These are phyloP conservation scores for Hyperoodon ampullatus DNA, from an alignment of 2,113 vertebrate genomes.

Conservation along the genomic window DNA sequence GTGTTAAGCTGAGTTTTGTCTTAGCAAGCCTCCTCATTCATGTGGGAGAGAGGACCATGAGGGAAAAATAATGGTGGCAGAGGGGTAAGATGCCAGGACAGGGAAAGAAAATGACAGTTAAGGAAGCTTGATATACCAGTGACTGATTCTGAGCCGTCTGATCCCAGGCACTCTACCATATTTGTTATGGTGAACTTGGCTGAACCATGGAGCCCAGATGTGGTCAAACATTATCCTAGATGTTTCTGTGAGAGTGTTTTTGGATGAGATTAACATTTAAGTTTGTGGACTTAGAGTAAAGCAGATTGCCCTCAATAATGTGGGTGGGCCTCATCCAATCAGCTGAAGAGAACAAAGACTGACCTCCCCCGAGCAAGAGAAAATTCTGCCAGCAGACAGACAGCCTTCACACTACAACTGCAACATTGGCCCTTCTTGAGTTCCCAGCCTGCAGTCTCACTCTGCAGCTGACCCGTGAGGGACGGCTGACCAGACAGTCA, in stretches of 20 bases:
- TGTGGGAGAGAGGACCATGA: not conserved
- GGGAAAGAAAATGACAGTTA: not conserved
- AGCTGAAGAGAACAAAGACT: not conserved
- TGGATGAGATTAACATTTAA: not conserved
- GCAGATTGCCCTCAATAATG: not conserved
- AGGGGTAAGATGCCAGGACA: not conserved
- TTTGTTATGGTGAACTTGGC: too few species aligned
- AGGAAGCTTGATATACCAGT: too few species aligned
- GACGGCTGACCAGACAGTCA: fast-evolving
- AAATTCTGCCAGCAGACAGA: not conserved
- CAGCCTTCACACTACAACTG: not conserved
- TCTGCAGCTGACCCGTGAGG: not conserved
- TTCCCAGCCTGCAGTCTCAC: too few species aligned
- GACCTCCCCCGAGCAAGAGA: not conserved
- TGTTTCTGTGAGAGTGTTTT: not conserved
- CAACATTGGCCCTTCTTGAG: not conserved
- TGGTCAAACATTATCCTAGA: too few species aligned
- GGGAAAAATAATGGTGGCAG: not conserved
- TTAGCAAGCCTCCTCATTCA: not conserved
- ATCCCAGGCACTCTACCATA: fast-evolving
- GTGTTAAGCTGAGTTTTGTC: not conserved
- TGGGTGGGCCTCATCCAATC: not conserved
- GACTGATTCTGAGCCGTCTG: not conserved
- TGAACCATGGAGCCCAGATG: not conserved
- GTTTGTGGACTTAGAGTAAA: not conserved